phyloP scores from a whole-genome alignment of 2,113 vertebrate species.

The Andinoacara biseriatus region DNA sequence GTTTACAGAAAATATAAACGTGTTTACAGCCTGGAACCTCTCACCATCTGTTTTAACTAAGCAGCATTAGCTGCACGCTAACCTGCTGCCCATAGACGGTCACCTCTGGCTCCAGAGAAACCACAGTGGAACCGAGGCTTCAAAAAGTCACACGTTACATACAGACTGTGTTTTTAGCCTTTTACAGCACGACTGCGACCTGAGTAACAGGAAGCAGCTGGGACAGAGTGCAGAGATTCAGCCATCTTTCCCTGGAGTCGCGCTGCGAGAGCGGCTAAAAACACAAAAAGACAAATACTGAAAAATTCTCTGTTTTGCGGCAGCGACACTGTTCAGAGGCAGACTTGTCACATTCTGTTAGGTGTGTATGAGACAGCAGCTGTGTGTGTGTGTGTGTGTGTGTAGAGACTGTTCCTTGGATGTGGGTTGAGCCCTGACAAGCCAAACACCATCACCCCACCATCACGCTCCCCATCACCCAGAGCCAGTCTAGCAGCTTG shows the following conservation, averaged over 20 bases:
- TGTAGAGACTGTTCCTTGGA: slow-evolving; percentile 5
- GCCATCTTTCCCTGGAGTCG: neutral
- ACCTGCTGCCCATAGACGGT: too few relatives aligned
- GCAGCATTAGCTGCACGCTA: too few relatives aligned
- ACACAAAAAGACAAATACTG: slow-evolving; percentile 11
- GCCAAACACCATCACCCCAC: slow-evolving; percentile 25
- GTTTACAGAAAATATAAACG: too few relatives aligned
- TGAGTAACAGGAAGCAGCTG: neutral
- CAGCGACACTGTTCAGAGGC: neutral
- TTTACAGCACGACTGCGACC: rapidly evolving
- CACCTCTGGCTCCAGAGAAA: too few relatives aligned
- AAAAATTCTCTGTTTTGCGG: neutral
- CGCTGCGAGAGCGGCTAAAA: neutral
- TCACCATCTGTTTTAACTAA: too few relatives aligned
- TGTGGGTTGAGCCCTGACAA: slow-evolving; percentile 28
- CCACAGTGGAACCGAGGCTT: neutral
- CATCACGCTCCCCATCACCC: neutral
- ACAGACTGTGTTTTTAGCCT: neutral
- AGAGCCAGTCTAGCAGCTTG: slow-evolving; percentile 36
- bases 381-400: slow-evolving; percentile 1
- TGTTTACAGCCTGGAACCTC: too few relatives aligned
- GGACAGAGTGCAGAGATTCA: neutral
- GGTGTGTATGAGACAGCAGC: neutral
- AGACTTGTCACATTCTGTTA: slow-evolving; percentile 50
- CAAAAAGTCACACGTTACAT: neutral